Evolutionary conservation across 2,797 vertebrate species (phyloP), one percentile per base, ranked within the genome.

Genomic region (Petrocephalus schoutedeni): DNA sequence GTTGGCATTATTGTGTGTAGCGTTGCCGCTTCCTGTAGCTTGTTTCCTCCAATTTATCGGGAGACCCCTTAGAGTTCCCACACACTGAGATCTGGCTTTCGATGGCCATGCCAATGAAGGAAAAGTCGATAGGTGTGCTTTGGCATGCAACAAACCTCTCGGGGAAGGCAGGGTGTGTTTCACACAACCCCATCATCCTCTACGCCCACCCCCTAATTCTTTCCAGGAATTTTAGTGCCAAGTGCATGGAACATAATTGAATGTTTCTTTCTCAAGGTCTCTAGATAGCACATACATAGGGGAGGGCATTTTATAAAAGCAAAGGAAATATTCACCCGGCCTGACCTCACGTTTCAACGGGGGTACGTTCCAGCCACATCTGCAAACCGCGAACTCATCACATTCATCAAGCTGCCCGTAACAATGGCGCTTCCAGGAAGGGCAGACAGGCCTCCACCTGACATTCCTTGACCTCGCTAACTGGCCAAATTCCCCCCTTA

Each of bases 261-360:
- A 16, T 87, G 85, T 54, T 87, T 86, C 53, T 71, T 88, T 89
- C 88, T 86, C 88, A 87, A 87, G 85, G 88, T 82, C 71, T 53
- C 54, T 36, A 45, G 56, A 49, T 54, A n/a, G 45, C 4, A 58
- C 77, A 84, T 53, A 64, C 87, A 61, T 53, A 85, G 49, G 21
- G 16, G 3, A 59, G 54, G 4, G 54, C 5, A 85, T 21, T 57
- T 28, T 41, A 67, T 12, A 41, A 57, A 53, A 23, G 85, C 19
- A 74, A 58, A 23, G 85, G 57, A 54, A 82, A 57, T 61, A 12
- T 74, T 23, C 14, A 58, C 49, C 61, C 67, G 87, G 84, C 80
- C 77, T 36, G 28, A 19, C 32, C 28, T 4, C 53, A n/a, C 8
- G 51, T 59, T 77, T 80, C 71, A 53, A 16, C 41, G 16, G 51